phyloP scores from a whole-genome alignment of 1,140 invertebrate species.

The Drosophila ironensis region DNA sequence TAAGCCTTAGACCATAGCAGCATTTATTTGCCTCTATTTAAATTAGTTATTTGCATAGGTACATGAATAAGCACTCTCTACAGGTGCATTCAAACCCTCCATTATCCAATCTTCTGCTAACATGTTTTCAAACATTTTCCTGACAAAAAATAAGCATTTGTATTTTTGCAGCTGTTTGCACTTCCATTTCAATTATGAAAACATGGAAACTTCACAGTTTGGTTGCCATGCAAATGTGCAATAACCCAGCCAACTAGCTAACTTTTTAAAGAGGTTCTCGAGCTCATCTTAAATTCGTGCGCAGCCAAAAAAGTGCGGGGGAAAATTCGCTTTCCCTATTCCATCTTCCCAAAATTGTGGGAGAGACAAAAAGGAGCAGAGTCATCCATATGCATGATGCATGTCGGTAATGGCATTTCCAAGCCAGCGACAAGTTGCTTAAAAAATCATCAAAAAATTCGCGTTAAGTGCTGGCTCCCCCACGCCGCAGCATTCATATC shows the following conservation, averaged over 20 bases:
- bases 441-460: conserved; percentile 67
- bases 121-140: not conserved
- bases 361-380: conserved; percentile 16
- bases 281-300: conserved; percentile 14
- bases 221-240: too few species aligned
- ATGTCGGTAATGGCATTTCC: conserved; percentile 68
- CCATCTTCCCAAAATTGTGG: conserved; percentile 8
- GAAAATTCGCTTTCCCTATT: conserved; percentile 8
- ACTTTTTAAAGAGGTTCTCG: conserved; percentile 17
- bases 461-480: conserved; percentile 50
- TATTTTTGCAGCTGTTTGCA: conserved; percentile 14
- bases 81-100: too few species aligned
- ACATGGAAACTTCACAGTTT: conserved; percentile 17
- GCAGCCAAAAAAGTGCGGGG: not conserved
- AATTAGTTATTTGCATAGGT: too few species aligned
- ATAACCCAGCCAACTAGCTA: not conserved
- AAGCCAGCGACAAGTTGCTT: conserved; percentile 66
- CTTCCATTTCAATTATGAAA: conserved; percentile 22
- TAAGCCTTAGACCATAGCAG: too few species aligned
- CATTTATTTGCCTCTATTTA: too few species aligned
- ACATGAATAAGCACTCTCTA: too few species aligned
- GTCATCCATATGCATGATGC: conserved; percentile 69
- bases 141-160: conserved; percentile 8
- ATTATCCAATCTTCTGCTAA: too few species aligned
- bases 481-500: not conserved